Percentiles rank a stretch among this genome's conserved stretches.
Evolutionary conservation across 2,113 vertebrate genomes (phyloP).

Genomic region (Dasyornis broadbenti): DNA sequence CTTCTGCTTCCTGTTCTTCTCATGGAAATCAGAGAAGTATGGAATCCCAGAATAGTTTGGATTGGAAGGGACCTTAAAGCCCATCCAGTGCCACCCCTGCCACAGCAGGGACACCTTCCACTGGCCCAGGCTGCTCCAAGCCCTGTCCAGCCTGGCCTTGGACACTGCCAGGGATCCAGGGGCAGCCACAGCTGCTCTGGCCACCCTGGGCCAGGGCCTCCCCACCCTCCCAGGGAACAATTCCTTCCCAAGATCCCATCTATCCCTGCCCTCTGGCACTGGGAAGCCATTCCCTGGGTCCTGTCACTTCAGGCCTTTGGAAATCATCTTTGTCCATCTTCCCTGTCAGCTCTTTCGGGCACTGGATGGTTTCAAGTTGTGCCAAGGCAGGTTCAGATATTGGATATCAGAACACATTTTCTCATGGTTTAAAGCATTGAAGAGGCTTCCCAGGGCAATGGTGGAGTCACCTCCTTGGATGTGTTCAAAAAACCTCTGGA

Average conservation of each 20-base stretch:
- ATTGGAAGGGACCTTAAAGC: accelerated
- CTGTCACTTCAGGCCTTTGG: not conserved
- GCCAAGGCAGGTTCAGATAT: not conserved
- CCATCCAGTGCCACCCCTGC: not conserved
- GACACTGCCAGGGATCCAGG: not conserved
- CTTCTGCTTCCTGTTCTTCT: not conserved
- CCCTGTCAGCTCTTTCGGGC: not conserved
- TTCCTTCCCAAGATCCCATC: not conserved
- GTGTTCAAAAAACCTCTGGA: not conserved
- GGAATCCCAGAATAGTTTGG: not conserved
- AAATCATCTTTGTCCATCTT: not conserved
- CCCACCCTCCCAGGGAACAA: not conserved
- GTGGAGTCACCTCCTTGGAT: not conserved
- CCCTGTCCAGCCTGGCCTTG: not conserved
- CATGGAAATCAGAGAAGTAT: not conserved
- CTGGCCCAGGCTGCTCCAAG: not conserved
- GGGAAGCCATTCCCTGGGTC: not conserved
- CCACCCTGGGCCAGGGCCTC: not conserved
- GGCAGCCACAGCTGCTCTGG: not conserved
- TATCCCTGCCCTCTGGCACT: not conserved
- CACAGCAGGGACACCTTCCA: not conserved
- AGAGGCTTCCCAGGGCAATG: not conserved
- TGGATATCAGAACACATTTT: too few species aligned
- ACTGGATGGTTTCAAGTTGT: not conserved
- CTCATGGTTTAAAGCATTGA: not conserved